Base-by-base conservation (phyloP, 2,888 invertebrate species). In the Aplocera efformata region DNA sequence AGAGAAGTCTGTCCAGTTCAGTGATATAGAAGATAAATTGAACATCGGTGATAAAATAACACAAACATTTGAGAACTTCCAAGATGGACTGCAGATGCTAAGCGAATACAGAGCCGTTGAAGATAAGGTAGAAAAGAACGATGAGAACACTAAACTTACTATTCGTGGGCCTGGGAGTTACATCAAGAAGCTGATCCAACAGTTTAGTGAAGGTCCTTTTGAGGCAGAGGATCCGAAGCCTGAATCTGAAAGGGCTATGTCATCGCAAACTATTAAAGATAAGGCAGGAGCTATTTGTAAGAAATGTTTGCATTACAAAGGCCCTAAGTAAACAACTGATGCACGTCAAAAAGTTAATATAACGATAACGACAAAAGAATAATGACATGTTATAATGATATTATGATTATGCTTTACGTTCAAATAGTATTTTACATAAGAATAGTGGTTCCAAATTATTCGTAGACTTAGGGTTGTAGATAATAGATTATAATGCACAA, bases 301-400 rank as follows among this genome's bases (percentile, higher is more conserved):
- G 60, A 89, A 88, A 62, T 89, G 89, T 47, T 67, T 89, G 36
- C 88, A 88, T 65, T 88, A 86, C 36, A 89, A 86, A 60, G 88
- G 85, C 1, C 58, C 69, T 1, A 83, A 85, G 62, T 81, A 75
- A 74, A 31, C 29, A 32, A 38, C 21, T 1, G 24, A 48, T 30
- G 23, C 45, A 35, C 39, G 37, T 36, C 17, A 6, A 24, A 23
- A 24, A 32, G 17, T 32, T 3, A 3, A 17, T 5, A 17, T 3
- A 17, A 17, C 13, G 13, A 17, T 17, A 17, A 2, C 2, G 13
- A 17, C 7, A 17, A 17, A 17, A 17, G 5, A 17, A 17, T 17
- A 3, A 17, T 17, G 13, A 17, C 2, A 17, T 17, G 2, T 17
- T 17, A 17, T 17, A 17, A 34, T n/a, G 2, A n/a, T 28, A 6